Evolutionary conservation across 2,797 vertebrate species (phyloP).

Genomic region (Schizopygopsis pylzovi): DNA sequence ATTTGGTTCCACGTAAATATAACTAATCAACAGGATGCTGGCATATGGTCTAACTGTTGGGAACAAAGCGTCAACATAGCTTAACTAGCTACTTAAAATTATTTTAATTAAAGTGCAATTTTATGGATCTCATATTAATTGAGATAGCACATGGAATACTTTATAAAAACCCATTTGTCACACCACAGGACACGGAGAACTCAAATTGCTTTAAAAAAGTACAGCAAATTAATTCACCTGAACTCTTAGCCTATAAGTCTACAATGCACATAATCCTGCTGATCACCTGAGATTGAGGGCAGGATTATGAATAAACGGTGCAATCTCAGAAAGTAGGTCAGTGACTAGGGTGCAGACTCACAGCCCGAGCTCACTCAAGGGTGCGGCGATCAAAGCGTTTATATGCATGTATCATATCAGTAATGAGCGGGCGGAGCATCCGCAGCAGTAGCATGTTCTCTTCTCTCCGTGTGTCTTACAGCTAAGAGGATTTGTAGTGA

Average conservation of each 20-base stretch:
- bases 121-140: background rate
- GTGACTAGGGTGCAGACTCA: slow-evolving; percentile 10
- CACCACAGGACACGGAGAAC: background rate
- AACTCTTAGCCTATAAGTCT: background rate
- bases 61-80: background rate
- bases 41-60: background rate
- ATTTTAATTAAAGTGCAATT: background rate
- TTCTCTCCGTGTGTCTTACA: slow-evolving; percentile 65
- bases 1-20: background rate
- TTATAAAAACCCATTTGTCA: background rate
- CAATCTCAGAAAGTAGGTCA: background rate
- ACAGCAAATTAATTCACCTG: background rate
- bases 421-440: slow-evolving; percentile 46
- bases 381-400: slow-evolving; percentile 37
- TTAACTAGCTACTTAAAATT: background rate
- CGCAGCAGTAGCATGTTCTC: slow-evolving; percentile 62
- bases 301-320: background rate
- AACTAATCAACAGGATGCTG: background rate
- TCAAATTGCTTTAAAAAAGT: background rate
- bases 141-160: background rate
- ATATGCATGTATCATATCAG: slow-evolving; percentile 7
- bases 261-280: background rate
- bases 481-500: slow-evolving; percentile 75
- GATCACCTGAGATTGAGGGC: background rate
- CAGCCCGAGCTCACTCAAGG: background rate